Evolutionary conservation across 2,888 invertebrate species (phyloP).

Genomic region (Drosophila acutilabella): DNA sequence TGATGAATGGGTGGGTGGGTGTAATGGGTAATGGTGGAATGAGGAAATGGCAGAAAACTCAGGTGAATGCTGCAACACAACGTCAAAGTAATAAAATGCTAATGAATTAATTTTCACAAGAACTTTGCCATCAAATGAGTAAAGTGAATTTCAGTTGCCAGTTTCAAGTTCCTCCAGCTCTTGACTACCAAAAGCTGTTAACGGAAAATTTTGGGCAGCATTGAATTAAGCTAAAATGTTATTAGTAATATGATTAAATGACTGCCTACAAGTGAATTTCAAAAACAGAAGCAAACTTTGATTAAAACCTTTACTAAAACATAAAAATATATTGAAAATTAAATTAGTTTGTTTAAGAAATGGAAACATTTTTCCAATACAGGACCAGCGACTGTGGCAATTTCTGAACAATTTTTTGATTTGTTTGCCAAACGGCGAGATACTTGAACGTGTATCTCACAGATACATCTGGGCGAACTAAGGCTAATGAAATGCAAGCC

Average conservation of each 20-base stretch:
- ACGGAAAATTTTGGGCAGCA: constrained; percentile 38
- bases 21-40: no score
- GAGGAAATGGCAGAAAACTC: no score
- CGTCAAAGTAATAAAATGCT: constrained; percentile 73
- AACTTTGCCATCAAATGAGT: constrained; percentile 59
- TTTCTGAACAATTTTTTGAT: constrained; percentile 57
- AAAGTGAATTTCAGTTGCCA: constrained; percentile 4
- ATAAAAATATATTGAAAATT: constrained; percentile 31
- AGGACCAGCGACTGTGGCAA: constrained; percentile 18
- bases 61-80: constrained; percentile 21
- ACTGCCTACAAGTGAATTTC: constrained; percentile 41
- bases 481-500: constrained; percentile 64
- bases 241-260: constrained; percentile 60
- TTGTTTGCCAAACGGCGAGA: constrained; percentile 43
- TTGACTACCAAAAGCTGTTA: background rate
- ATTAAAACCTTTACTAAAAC: no score
- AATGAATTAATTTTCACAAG: constrained; percentile 75
- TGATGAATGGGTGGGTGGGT: background rate
- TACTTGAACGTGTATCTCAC: constrained; percentile 39
- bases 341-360: constrained; percentile 28
- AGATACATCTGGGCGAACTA: constrained; percentile 47
- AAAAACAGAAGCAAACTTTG: background rate
- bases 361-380: constrained; percentile 25
- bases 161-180: background rate
- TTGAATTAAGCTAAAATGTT: constrained; percentile 57